These are phyloP conservation scores for Sebastes flavidus DNA, from an alignment of 2,797 vertebrate genomes.

Conservation along the genomic window DNA sequence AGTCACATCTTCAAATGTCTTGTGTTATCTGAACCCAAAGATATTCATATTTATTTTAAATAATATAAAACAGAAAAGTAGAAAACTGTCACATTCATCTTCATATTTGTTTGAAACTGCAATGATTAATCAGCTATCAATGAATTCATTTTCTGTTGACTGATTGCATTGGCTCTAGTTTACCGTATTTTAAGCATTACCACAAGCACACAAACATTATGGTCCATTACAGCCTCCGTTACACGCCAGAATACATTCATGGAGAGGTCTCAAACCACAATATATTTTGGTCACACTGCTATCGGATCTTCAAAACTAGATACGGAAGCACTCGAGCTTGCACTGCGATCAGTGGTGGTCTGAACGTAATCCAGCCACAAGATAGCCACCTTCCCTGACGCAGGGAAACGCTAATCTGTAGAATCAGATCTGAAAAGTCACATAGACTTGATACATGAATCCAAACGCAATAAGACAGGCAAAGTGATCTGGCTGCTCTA, in stretches of 20 bases:
- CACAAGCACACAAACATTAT: background rate
- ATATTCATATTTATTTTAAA: background rate
- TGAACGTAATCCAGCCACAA: conserved; percentile 19
- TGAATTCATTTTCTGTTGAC: background rate
- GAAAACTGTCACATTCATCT: background rate
- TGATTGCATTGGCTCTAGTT: background rate
- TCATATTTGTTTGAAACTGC: background rate
- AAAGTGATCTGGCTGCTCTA: background rate
- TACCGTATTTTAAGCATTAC: background rate
- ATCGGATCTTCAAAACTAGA: conserved; percentile 31
- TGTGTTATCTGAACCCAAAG: background rate
- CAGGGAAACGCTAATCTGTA: conserved; percentile 21
- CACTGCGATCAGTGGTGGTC: conserved; percentile 24
- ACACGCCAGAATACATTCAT: conserved; percentile 17
- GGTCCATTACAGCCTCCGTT: background rate
- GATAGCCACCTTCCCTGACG: background rate
- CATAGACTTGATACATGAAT: background rate
- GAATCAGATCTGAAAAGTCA: conserved; percentile 15
- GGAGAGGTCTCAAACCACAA: conserved; percentile 8
- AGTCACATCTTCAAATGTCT: background rate
- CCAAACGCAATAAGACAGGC: background rate
- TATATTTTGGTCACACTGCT: conserved; percentile 31
- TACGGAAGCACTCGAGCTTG: conserved; percentile 3
- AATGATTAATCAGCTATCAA: background rate
- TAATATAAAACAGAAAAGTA: background rate